Conservation (phyloP, 2,797 vertebrate species). For the Saguinus oedipus region DNA sequence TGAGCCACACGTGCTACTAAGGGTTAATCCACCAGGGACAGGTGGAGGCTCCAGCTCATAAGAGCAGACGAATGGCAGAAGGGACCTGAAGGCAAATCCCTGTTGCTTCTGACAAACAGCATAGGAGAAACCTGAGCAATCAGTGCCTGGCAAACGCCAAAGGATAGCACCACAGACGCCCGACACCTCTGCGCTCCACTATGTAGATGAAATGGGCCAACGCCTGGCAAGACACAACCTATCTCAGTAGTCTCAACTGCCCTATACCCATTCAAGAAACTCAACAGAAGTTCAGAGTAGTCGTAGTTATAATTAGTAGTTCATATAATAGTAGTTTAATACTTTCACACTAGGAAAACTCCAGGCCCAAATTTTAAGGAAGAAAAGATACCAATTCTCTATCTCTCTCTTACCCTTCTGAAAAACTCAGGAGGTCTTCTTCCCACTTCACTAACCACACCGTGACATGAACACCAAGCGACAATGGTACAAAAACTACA, state of each 20-base stretch:
- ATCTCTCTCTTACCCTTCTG: neutral
- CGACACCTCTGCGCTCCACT: neutral
- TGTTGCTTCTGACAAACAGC: neutral
- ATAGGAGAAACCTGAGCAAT: neutral
- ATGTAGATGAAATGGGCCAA: neutral
- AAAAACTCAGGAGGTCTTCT: neutral
- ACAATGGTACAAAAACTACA: neutral
- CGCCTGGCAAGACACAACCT: neutral
- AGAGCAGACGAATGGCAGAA: neutral
- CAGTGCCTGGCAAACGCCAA: neutral
- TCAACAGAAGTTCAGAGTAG: neutral
- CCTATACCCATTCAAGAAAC: neutral
- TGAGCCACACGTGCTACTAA: neutral
- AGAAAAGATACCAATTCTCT: neutral
- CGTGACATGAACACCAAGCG: neutral
- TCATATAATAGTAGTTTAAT: neutral
- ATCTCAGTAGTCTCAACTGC: neutral
- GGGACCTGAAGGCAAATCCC: neutral
- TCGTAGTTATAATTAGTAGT: neutral
- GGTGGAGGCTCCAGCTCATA: neutral
- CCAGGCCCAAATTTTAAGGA: neutral
- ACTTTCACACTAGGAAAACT: constrained; percentile 19
- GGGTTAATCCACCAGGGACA: neutral
- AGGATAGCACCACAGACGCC: neutral
- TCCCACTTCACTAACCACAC: neutral